Base-by-base conservation (phyloP, 2,113 vertebrate genomes). In the Catharus fuscescens region DNA sequence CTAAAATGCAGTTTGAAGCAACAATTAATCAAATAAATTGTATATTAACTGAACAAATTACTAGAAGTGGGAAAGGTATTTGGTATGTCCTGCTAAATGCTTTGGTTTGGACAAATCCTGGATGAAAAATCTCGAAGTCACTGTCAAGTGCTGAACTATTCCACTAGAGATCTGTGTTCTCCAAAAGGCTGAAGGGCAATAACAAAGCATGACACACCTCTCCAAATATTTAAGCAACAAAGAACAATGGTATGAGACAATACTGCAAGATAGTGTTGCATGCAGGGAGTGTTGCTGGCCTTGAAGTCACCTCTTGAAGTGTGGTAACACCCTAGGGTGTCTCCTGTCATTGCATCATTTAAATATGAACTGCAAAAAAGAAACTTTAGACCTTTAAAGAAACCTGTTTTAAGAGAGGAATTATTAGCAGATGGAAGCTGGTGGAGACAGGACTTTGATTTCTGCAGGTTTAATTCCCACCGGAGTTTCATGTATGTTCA, bases 261-360 rank as follows among this genome's bases (percentile, higher is more conserved):
- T 90, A 74, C 74, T 65, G 69, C 56, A 85, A 95, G 94, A 88
- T 38, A 89, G 50, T 32, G 32, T 96, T 96, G 94, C 86, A 92
- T 64, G 45, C 32, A 91, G 71, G 86, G 93, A 94, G 88, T 86
- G 80, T 77, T 96, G 73, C 50, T 96, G 96, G 89, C 96, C 96
- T 88, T 76, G 80, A 83, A 94, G 95, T 96, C 71, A 97, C 96
- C 96, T 94, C 94, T 84, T 2, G 8, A 92, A 94, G 72, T 54
- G 56, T 54, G 88, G 96, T 65, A 93, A 95, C 92, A 97, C 96
- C 92, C 88, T 81, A 92, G 88, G 91, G 94, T 96, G 94, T 95
- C 94, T 95, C 80, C 93, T 70, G 83, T 83, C 65, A 88, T 96
- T 95, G 90, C 93, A 77, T 86, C 94, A 96, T 65, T 88, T 74